These are phyloP conservation scores for Chaunax sp. DNA, from an alignment of 2,797 vertebrate genomes.

Conservation along the genomic window DNA sequence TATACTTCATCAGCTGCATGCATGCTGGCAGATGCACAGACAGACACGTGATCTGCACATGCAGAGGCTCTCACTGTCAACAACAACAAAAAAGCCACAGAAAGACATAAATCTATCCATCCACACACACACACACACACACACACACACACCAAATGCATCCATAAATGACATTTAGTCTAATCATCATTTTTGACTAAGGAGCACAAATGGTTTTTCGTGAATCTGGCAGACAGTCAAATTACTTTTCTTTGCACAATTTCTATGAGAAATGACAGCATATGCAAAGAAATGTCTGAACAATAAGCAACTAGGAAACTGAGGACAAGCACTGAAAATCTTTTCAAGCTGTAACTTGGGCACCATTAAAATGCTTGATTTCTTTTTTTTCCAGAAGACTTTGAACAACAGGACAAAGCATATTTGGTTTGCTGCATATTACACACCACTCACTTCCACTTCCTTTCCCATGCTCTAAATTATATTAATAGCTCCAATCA, in stretches of 20 bases:
- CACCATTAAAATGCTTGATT: conserved; percentile 53
- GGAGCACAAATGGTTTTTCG: conserved; percentile 62
- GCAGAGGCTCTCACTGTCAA: not conserved
- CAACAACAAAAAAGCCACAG: not conserved
- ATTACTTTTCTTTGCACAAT: conserved; percentile 57
- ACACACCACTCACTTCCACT: conserved; percentile 55
- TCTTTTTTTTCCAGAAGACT: conserved; percentile 31
- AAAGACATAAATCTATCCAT: not conserved
- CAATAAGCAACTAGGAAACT: conserved; percentile 4
- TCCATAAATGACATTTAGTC: conserved; percentile 62
- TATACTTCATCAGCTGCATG: conserved; percentile 55
- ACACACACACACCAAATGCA: conserved; percentile 16
- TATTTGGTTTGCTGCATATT: conserved; percentile 49
- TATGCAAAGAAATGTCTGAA: conserved; percentile 42
- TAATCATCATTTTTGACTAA: conserved; percentile 66
- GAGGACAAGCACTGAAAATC: conserved; percentile 52
- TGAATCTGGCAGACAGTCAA: conserved; percentile 54
- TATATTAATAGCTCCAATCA: conserved; percentile 76
- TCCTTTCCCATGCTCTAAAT: conserved; percentile 62
- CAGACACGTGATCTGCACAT: conserved; percentile 30
- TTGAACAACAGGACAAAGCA: conserved; percentile 60
- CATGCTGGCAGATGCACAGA: conserved; percentile 30
- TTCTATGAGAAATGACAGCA: conserved; percentile 52
- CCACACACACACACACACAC: conserved; percentile 1
- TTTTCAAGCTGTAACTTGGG: conserved; percentile 63